phyloP scores from a whole-genome alignment of 2,888 invertebrate species.

The Dolichomitus sp. region DNA sequence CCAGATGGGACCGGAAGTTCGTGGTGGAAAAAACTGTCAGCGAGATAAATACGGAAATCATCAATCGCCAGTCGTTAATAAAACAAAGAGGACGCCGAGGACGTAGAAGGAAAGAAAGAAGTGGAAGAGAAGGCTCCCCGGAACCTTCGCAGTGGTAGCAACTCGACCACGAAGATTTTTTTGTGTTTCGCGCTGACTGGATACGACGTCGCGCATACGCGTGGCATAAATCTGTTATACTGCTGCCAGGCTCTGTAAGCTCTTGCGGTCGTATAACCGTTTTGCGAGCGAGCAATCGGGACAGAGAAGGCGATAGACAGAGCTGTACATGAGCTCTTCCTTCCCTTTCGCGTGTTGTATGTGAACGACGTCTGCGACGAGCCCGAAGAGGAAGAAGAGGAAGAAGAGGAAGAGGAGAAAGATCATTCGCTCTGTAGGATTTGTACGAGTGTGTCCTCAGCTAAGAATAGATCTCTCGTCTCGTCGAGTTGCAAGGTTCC shows the following conservation, averaged over 20 bases:
- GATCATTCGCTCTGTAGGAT: conserved; percentile 50
- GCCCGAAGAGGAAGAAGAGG: conserved; percentile 37
- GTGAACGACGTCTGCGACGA: conserved; percentile 39
- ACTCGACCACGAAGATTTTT: conserved; percentile 45
- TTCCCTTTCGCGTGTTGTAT: conserved; percentile 32
- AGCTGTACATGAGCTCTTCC: conserved; percentile 42
- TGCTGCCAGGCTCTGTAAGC: conserved; percentile 52
- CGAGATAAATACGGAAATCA: not conserved
- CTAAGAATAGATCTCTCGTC: conserved; percentile 51
- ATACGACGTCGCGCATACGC: conserved; percentile 60
- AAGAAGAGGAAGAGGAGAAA: conserved; percentile 39
- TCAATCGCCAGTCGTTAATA: not conserved
- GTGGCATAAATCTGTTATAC: conserved; percentile 68
- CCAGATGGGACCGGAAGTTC: not conserved
- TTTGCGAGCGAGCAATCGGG: conserved; percentile 66
- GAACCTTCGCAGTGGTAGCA: conserved; percentile 46
- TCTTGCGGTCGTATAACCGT: conserved; percentile 66
- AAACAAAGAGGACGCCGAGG: conserved; percentile 25
- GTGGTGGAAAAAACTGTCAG: not conserved
- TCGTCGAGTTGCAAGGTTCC: conserved; percentile 3
- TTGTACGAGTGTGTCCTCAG: conserved; percentile 32
- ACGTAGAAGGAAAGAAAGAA: conserved; percentile 22
- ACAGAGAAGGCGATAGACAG: conserved; percentile 35
- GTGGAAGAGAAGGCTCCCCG: conserved; percentile 22
- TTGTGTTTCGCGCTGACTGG: conserved; percentile 32